phyloP scores from a whole-genome alignment of 2,113 vertebrate species.

The Melospiza georgiana region DNA sequence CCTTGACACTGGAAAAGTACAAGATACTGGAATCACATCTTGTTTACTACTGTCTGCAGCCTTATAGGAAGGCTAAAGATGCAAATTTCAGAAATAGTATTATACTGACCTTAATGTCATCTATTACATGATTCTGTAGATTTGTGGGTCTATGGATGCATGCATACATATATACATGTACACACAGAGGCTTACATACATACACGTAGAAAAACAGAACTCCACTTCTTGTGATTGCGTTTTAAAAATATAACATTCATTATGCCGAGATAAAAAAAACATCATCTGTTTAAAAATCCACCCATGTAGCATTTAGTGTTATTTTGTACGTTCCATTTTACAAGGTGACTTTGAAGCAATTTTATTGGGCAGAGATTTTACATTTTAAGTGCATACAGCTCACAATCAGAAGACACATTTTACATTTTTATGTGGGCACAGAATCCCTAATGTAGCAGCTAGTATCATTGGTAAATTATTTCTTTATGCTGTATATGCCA shows the following conservation, averaged over 20 bases:
- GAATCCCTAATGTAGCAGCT: constrained; percentile 40
- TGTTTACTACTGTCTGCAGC: not conserved
- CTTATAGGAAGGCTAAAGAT: not conserved
- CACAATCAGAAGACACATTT: constrained; percentile 37
- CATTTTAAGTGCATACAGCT: constrained; percentile 22
- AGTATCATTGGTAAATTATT: constrained; percentile 33
- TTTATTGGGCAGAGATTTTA: constrained; percentile 41
- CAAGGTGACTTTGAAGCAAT: constrained; percentile 52
- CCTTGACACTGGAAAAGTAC: not conserved
- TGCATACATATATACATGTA: not conserved
- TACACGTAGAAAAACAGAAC: not conserved
- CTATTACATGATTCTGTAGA: not conserved
- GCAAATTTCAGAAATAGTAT: not conserved
- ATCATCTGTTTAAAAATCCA: not conserved
- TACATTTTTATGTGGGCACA: constrained; percentile 43
- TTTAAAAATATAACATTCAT: not conserved
- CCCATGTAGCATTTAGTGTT: not conserved
- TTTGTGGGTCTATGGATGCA: not conserved
- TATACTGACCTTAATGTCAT: not conserved
- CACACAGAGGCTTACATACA: not conserved
- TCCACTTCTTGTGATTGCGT: not conserved
- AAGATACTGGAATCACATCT: not conserved
- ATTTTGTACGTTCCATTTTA: not conserved
- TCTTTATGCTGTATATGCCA: constrained; percentile 16
- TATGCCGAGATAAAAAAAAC: not conserved